Percentiles rank a stretch among this genome's conserved stretches.
phyloP scores from a whole-genome alignment of 2,888 invertebrate genomes.

The Hymenopus coronatus region DNA sequence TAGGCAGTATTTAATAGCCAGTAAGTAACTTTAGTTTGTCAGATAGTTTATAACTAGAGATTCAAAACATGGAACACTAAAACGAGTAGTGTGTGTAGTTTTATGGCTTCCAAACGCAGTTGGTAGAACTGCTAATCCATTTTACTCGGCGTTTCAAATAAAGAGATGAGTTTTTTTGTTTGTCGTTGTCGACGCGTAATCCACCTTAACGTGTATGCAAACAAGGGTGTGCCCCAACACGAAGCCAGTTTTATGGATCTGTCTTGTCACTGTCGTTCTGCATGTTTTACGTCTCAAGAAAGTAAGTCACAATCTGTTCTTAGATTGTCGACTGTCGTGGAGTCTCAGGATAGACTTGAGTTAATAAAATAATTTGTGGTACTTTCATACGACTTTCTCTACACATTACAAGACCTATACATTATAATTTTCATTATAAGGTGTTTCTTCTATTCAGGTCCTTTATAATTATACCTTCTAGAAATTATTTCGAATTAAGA shows the following conservation, averaged over 20 bases:
- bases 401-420: too few species aligned
- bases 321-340: neutral
- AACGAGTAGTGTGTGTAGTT: neutral
- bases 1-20: too few species aligned
- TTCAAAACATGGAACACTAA: neutral
- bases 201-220: neutral
- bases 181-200: neutral
- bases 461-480: too few species aligned
- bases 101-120: neutral
- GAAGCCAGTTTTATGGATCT: neutral
- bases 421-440: too few species aligned
- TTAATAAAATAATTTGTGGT: too few species aligned
- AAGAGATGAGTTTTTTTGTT: neutral
- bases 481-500: too few species aligned
- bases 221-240: neutral
- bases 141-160: neutral
- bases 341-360: too few species aligned
- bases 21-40: too few species aligned
- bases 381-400: too few species aligned
- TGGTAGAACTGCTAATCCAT: neutral
- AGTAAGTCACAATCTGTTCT: neutral
- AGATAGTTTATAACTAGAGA: neutral
- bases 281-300: neutral
- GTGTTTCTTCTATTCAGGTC: too few species aligned
- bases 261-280: neutral